Percentiles rank a stretch among this genome's conserved stretches.
Evolutionary conservation across 2,113 vertebrate genomes (phyloP).

Genomic region (Empidonax traillii): DNA sequence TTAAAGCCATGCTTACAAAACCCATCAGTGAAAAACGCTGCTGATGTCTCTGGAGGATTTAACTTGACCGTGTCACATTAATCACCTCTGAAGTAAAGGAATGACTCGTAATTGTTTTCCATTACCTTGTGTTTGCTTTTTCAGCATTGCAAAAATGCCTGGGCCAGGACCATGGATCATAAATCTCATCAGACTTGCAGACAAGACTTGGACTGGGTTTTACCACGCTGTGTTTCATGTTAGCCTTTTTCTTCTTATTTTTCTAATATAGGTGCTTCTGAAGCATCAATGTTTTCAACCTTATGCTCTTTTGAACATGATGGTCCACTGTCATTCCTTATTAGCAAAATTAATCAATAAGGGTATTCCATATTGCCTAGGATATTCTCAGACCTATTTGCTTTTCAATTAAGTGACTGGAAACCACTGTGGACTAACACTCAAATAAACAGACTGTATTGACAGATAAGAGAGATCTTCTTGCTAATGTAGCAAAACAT

Average conservation of each 20-base stretch:
- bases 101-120: conserved; percentile 51
- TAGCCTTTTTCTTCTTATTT: neutral
- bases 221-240: neutral
- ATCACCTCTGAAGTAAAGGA: conserved; percentile 51
- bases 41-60: neutral
- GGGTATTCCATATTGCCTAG: neutral
- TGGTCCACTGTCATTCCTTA: neutral
- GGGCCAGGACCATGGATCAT: neutral
- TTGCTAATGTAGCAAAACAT: neutral
- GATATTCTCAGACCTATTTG: neutral
- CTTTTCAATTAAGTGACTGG: neutral
- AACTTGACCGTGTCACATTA: conserved; percentile 13
- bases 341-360: neutral
- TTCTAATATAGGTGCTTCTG: neutral
- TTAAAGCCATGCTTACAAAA: conserved; percentile 37
- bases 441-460: neutral
- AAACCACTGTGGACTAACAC: neutral
- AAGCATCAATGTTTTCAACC: neutral
- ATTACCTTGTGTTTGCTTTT: conserved; percentile 35
- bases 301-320: neutral
- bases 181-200: conserved; percentile 7
- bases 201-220: neutral
- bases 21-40: neutral
- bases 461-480: neutral
- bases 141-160: conserved; percentile 8